A percentile compares a stretch with the other conserved stretches of the same genome.
phyloP scores from a whole-genome alignment of 2,797 vertebrate species.

The Acanthurus lineatus region DNA sequence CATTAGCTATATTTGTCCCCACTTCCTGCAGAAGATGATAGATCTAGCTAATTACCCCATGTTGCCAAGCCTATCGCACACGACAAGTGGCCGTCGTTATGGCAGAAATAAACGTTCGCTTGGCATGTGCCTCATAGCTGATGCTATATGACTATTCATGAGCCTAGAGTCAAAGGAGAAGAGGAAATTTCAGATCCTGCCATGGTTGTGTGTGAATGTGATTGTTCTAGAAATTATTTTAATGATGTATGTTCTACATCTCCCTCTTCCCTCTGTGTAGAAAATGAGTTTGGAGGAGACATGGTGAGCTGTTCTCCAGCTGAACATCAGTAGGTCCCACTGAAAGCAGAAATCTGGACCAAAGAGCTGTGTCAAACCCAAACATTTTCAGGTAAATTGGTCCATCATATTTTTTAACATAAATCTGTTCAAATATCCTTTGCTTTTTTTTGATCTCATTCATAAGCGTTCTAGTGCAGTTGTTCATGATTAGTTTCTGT shows the following conservation, averaged over 20 bases:
- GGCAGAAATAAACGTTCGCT: conserved; percentile 73
- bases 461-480: not conserved
- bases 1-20: conserved; percentile 86
- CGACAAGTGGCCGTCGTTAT: conserved; percentile 77
- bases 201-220: conserved; percentile 52
- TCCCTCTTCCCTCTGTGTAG: conserved; percentile 79
- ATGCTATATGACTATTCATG: conserved; percentile 82
- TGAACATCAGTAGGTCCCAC: conserved; percentile 76
- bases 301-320: conserved; percentile 87
- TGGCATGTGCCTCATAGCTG: conserved; percentile 68
- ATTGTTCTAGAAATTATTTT: conserved; percentile 78
- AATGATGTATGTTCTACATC: conserved; percentile 69
- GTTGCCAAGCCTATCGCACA: conserved; percentile 80
- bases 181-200: conserved; percentile 64
- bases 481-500: not conserved
- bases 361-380: conserved; percentile 85
- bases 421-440: not conserved
- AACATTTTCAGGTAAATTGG: conserved; percentile 89
- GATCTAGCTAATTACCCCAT: conserved; percentile 85
- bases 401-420: not conserved
- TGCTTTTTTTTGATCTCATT: not conserved
- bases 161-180: conserved; percentile 66
- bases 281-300: conserved; percentile 91
- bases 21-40: conserved; percentile 87
- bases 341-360: conserved; percentile 85